Evolutionary conservation across 2,113 vertebrate species (phyloP).

Genomic region (Herpetotheres cachinnans): DNA sequence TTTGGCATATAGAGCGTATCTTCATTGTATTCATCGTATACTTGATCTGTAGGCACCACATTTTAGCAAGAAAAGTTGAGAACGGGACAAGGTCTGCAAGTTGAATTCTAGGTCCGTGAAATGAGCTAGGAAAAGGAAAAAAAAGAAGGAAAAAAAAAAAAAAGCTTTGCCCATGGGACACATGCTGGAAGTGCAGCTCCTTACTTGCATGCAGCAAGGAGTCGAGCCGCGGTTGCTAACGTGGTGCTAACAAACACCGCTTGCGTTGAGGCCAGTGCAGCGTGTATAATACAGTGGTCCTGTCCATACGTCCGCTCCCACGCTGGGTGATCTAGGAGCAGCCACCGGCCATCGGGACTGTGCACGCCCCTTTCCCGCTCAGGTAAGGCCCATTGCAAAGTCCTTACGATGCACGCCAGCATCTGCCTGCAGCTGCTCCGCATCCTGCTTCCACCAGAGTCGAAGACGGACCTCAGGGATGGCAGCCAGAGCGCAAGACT

Average conservation of each 20-base stretch:
- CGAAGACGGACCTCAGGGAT: rapidly evolving
- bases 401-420: rapidly evolving
- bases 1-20: slow-evolving; percentile 60
- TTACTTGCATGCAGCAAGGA: slow-evolving; percentile 8
- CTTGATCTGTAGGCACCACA: slow-evolving; percentile 16
- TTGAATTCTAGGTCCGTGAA: not conserved
- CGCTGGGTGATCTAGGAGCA: not conserved
- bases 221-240: not conserved
- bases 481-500: not conserved
- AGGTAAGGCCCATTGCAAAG: not conserved
- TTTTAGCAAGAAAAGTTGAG: not conserved
- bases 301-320: rapidly evolving
- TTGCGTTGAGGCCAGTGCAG: not conserved
- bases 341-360: not conserved
- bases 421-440: not conserved
- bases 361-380: not conserved
- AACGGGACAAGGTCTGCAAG: not conserved
- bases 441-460: not conserved
- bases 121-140: not conserved
- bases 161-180: slow-evolving; percentile 1
- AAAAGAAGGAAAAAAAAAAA: rapidly evolving
- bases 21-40: not conserved
- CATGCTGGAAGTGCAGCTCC: slow-evolving; percentile 46
- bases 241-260: not conserved
- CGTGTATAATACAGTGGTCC: not conserved